Evolutionary conservation across 2,797 vertebrate genomes (phyloP).

Genomic region (Agapornis canus): DNA sequence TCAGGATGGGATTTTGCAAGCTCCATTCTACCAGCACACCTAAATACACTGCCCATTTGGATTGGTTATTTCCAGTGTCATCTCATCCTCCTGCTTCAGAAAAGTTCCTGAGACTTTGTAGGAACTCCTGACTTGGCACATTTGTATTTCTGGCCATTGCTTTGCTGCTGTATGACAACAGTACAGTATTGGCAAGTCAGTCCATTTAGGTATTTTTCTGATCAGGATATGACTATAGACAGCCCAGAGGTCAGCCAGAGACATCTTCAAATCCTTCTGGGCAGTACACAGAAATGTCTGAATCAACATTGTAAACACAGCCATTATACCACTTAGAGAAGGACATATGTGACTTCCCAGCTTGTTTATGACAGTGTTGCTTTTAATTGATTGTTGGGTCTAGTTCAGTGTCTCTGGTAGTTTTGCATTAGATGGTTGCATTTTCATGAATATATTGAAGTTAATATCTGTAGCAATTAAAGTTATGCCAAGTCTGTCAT

Average conservation of each 20-base stretch:
- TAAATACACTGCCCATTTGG: not conserved
- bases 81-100: not conserved
- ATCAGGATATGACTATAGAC: not conserved
- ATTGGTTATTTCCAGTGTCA: rapidly evolving
- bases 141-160: not conserved
- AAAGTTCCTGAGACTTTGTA: not conserved
- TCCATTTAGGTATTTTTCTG: not conserved
- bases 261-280: not conserved
- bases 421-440: not conserved
- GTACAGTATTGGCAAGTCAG: not conserved
- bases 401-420: not conserved
- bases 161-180: not conserved
- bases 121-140: not conserved
- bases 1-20: not conserved
- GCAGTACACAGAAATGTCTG: not conserved
- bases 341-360: not conserved
- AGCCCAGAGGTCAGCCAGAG: not conserved
- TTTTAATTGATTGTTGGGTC: not conserved
- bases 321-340: not conserved
- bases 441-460: not conserved
- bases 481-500: not conserved
- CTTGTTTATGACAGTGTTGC: not conserved
- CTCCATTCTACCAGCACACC: not conserved
- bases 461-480: not conserved
- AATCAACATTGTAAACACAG: not conserved